A percentile compares a stretch with the other conserved stretches of the same genome.
Evolutionary conservation across 2,113 vertebrate species (phyloP).

Genomic region (Mormyrus lacerda): DNA sequence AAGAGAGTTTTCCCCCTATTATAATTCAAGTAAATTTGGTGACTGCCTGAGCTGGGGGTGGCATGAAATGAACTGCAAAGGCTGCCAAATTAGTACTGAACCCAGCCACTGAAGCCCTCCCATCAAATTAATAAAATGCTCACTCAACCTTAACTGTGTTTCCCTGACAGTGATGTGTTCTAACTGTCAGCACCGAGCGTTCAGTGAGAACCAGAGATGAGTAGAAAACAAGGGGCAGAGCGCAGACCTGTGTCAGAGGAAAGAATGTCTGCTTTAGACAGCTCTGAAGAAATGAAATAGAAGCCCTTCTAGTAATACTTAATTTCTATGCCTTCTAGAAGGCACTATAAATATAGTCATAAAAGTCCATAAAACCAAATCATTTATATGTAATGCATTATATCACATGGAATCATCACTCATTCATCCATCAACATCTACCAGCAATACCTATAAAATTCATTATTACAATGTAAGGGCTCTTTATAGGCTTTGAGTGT

Average conservation of each 20-base stretch:
- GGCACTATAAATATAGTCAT: neutral
- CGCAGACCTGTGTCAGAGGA: neutral
- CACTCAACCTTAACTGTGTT: slow-evolving; percentile 19
- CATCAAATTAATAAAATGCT: slow-evolving; percentile 28
- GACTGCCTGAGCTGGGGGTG: neutral
- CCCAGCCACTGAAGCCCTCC: slow-evolving; percentile 11
- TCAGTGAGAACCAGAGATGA: neutral
- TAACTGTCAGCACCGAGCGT: slow-evolving; percentile 16
- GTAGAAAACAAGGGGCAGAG: neutral
- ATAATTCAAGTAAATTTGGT: neutral
- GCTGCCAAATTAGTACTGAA: slow-evolving; percentile 28
- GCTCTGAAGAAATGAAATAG: neutral
- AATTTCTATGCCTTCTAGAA: neutral
- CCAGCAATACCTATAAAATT: neutral
- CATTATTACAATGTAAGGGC: neutral
- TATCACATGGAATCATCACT: neutral
- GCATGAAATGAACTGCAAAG: slow-evolving; percentile 23
- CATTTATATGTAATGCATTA: neutral
- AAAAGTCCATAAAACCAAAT: neutral
- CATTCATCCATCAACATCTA: neutral
- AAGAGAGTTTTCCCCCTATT: neutral
- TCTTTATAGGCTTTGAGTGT: neutral
- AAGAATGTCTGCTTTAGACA: neutral
- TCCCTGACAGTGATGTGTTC: slow-evolving; percentile 25
- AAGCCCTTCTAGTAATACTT: neutral